Evolutionary conservation across 2,888 invertebrate genomes (phyloP).

Genomic region (Eristalis arbustorum): DNA sequence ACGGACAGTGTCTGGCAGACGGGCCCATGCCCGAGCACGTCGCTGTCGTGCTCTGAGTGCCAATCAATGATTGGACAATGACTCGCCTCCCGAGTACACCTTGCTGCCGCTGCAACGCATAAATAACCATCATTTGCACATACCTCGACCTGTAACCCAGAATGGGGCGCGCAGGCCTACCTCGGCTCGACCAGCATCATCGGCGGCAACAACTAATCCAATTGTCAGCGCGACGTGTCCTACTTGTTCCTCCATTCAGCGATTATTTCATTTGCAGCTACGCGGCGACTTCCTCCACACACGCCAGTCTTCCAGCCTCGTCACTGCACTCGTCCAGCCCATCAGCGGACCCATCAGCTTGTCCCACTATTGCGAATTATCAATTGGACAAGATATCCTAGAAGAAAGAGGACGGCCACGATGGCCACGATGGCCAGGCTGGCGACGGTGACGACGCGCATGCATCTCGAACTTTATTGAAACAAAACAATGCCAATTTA

Average conservation of each 20-base stretch:
- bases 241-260: slow-evolving; percentile 64
- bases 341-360: slow-evolving; percentile 50
- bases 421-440: too few relatives aligned
- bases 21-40: slow-evolving; percentile 10
- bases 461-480: slow-evolving; percentile 66
- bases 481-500: slow-evolving; percentile 68
- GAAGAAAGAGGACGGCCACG: neutral
- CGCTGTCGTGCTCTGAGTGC: slow-evolving; percentile 39
- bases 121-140: slow-evolving; percentile 71
- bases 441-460: neutral
- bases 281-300: neutral
- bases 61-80: slow-evolving; percentile 64
- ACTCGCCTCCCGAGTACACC: slow-evolving; percentile 53
- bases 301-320: slow-evolving; percentile 14
- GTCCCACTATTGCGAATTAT: slow-evolving; percentile 51
- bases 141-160: slow-evolving; percentile 69
- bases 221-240: slow-evolving; percentile 71
- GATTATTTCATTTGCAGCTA: slow-evolving; percentile 69
- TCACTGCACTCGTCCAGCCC: neutral
- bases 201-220: slow-evolving; percentile 68
- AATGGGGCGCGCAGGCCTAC: slow-evolving; percentile 25
- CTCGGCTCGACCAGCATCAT: slow-evolving; percentile 41
- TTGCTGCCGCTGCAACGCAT: slow-evolving; percentile 64
- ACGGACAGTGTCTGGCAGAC: slow-evolving; percentile 25
- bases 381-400: slow-evolving; percentile 50